Base-by-base conservation (phyloP, 2,797 vertebrate species). In the Esox lucius region DNA sequence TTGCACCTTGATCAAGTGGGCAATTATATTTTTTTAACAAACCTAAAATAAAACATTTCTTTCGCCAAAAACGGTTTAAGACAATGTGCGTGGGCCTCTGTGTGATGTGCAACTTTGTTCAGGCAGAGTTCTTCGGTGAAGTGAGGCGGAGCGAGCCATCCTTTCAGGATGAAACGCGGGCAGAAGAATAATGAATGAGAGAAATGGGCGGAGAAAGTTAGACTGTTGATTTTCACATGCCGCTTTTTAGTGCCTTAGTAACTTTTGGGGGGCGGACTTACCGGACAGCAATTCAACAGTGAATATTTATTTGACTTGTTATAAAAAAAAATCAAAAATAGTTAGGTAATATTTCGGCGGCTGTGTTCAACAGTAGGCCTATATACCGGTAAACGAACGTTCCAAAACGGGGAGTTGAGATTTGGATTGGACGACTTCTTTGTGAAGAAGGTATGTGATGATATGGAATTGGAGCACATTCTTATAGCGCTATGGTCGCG, bases 111-210 rank as follows among this genome's bases (percentile, higher is more conserved):
- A 46, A 35, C 13, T 19, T 26, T 42, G 53, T 62, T 26, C 51
- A 71, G 81, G 77, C 65, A 78, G 78, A n/a, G 71, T 49, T 73
- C 5, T 24, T 13, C 12, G 64, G 13, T 31, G 46, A n/a, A 74
- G 62, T 4, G 80, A 89, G 91, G 92, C 89, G 91, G 91, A 82
- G 91, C 91, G 13, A 91, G 86, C 87, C 85, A 90, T 90, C 90
- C 78, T 81, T 71, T 84, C 75, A 79, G 77, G 87, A 33, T 67
- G 73, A 74, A 76, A 74, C 68, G 76, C 90, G 67, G 83, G 61
- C 82, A 72, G 77, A 17, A 0, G 68, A 82, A 78, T 64, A 59
- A 83, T 80, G 86, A 81, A 71, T 73, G 85, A 68, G 77, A 49
- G 39, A 84, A 76, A 80, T 84, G 88, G 88, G 88, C 89, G 90